Evolutionary conservation across 2,797 vertebrate genomes (phyloP).

Genomic region (Leptodactylus fallax): DNA sequence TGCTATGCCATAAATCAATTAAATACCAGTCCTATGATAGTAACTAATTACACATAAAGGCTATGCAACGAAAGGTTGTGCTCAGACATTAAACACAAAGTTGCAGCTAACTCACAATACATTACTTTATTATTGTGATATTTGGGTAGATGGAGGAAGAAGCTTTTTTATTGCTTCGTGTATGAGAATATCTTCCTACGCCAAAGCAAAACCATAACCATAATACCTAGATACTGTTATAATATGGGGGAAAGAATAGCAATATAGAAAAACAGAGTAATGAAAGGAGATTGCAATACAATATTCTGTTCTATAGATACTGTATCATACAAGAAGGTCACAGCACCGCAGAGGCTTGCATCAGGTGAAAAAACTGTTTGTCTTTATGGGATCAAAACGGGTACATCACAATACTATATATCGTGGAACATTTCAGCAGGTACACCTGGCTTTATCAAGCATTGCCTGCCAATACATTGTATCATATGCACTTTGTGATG

Average conservation of each 20-base stretch:
- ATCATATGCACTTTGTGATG: too few relatives aligned
- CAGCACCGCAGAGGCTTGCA: too few relatives aligned
- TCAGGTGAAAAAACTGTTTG: too few relatives aligned
- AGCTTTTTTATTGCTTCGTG: not conserved
- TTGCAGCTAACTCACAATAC: not conserved
- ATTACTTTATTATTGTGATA: not conserved
- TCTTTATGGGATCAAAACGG: too few relatives aligned
- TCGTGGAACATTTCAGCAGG: too few relatives aligned
- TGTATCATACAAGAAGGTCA: too few relatives aligned
- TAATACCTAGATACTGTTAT: not conserved
- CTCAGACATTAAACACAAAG: not conserved
- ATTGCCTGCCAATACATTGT: too few relatives aligned
- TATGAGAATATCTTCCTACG: not conserved
- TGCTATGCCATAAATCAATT: conserved; percentile 27
- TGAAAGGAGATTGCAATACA: too few relatives aligned
- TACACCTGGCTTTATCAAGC: too few relatives aligned
- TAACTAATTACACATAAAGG: conserved; percentile 10
- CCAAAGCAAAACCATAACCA: not conserved
- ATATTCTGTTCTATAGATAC: too few relatives aligned
- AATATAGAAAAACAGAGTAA: not conserved
- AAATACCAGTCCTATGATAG: conserved; percentile 10
- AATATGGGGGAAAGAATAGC: not conserved
- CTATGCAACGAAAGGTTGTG: not conserved
- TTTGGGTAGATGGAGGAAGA: not conserved
- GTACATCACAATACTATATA: too few relatives aligned